Base-by-base conservation (phyloP, 1,140 invertebrate genomes). In the Scaptomyza hsui region DNA sequence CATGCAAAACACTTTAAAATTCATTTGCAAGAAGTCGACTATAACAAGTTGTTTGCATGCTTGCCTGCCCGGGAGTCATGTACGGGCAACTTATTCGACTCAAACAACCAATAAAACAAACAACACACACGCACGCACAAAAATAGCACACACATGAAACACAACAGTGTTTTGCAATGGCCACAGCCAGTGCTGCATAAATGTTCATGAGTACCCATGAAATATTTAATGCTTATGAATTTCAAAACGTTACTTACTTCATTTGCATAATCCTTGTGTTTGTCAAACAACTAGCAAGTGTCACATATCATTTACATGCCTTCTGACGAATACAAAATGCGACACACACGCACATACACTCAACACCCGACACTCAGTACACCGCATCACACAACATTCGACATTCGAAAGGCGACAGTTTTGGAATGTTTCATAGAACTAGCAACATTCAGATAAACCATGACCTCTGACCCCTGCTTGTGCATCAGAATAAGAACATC, bases 191-290 rank as follows among this genome's bases (percentile, higher is more conserved):
- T 62, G 65, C 60, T 47, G 59, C 60, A 77, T 78, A 75, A 80
- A 75, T 80, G 77, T 72, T 62, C 65, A 72, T 72, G 77, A 70
- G 63, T 72, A 72, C 60, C 53, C 77, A 80, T 80, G 63, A 80
- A 80, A 80, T 80, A 80, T 80, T 75, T 57, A 80, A 80, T 80
- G 77, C 80, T 80, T 80, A 80, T 80, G 77, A 80, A 80, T 80
- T 80, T 80, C 67, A 68, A 80, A 29, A 74, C 56, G 52, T 42
- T 59, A 49, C 59, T 72, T 60, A 67, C 65, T 75, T 79, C 77
- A 80, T 80, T 80, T 80, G 72, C 77, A 80, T 80, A 80, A 80
- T 80, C 77, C 77, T 60, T 63, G 64, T 80, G 77, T 80, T 75
- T 72, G 72, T 57, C 62, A 65, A 56, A 49, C 13, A 65, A 57